A percentile compares a stretch with the other conserved stretches of the same genome.
phyloP scores from a whole-genome alignment of 1,140 invertebrate species.

The Spodoptera frugiperda region DNA sequence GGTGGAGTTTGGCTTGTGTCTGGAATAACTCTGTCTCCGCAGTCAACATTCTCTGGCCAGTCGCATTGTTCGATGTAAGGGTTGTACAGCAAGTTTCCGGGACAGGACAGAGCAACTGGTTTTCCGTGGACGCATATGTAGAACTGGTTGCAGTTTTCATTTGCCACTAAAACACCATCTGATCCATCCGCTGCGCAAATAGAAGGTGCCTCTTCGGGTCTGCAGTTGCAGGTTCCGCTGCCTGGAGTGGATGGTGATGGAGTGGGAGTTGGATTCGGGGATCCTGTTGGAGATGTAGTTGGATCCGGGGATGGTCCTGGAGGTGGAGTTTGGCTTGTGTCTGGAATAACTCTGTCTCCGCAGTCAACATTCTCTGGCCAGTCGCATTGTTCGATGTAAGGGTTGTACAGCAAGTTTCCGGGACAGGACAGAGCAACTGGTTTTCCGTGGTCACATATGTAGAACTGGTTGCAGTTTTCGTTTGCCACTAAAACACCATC shows the following conservation, averaged over 20 bases:
- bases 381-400: slow-evolving; percentile 86
- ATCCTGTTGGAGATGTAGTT: not conserved
- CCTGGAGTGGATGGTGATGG: not conserved
- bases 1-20: no score
- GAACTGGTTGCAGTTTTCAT: slow-evolving; percentile 50
- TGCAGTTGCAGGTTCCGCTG: slow-evolving; percentile 28
- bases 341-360: slow-evolving; percentile 53
- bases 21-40: slow-evolving; percentile 43
- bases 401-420: slow-evolving; percentile 85
- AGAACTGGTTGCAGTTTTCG: slow-evolving; percentile 66
- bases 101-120: slow-evolving; percentile 45
- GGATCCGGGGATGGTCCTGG: no score
- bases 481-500: slow-evolving; percentile 59
- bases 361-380: slow-evolving; percentile 86
- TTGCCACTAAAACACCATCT: slow-evolving; percentile 46
- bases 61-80: slow-evolving; percentile 48
- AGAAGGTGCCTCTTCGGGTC: slow-evolving; percentile 7
- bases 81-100: slow-evolving; percentile 41
- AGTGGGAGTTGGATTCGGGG: not conserved
- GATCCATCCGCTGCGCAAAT: slow-evolving; percentile 44
- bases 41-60: slow-evolving; percentile 86
- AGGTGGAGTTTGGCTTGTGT: no score
- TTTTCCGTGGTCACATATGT: slow-evolving; percentile 59
- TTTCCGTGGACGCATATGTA: slow-evolving; percentile 41
- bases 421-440: slow-evolving; percentile 72